Base-by-base conservation (phyloP, 2,797 vertebrate genomes). In the Adrianichthys oophorus region DNA sequence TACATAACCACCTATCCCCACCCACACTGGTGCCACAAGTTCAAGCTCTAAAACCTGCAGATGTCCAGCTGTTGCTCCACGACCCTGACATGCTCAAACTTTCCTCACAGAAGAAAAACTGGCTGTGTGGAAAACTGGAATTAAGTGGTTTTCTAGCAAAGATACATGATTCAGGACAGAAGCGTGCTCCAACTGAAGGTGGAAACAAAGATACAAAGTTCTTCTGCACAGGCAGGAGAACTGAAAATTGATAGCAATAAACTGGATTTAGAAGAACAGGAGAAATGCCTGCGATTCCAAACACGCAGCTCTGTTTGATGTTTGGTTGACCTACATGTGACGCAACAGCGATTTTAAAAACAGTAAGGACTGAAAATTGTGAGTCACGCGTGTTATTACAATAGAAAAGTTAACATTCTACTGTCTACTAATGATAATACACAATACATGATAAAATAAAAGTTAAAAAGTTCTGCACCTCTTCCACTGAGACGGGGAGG, bases 401-500 rank as follows among this genome's bases (percentile, higher is more conserved):
- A 15, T 15, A n/a, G 21, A 7, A 52, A 48, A 26, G 4, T 44
- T 37, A 40, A 57, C 45, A 41, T 15, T 4, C 7, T 13, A n/a
- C 7, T 23, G 56, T 57, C 18, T 42, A 56, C 15, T 29, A 37
- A n/a, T 15, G 16, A 42, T 19, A 5, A 1, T 14, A 2, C 1
- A 4, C 3, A 0, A 29, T 50, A 24, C 5, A 4, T 59, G 45
- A 50, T 37, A 15, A 23, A 16, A 19, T 15, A 21, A 48, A 52
- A 62, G 52, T 15, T 26, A 48, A 52, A 46, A 15, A 14, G 54
- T 16, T 52, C 57, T 95, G 94, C 87, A 99, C 97, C 95, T 99
- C 97, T 58, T 97, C 95, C 86, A 99, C 97, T 45, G 97, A 98
- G 65, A 98, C 82, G 3, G 97, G 97, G 85, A 99, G 92, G 83